A percentile compares a stretch with the other conserved stretches of the same genome.
Evolutionary conservation across 2,113 vertebrate species (phyloP).

Genomic region (Pelobates fuscus): DNA sequence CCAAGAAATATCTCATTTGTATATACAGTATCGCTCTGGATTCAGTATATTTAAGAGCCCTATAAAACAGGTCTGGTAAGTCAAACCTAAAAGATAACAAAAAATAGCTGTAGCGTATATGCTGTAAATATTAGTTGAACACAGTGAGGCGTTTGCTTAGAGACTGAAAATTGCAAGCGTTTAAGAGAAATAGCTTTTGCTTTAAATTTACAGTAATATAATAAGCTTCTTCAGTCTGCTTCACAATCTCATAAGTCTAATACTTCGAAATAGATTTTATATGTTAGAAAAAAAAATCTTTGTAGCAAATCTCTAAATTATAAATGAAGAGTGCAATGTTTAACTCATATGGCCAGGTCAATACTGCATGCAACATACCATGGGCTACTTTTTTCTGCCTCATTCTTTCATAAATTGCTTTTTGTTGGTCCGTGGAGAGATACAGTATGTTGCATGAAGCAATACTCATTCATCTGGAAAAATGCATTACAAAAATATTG

Average conservation of each 20-base stretch:
- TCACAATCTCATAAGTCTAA: constrained; percentile 57
- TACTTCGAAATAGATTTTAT: constrained; percentile 59
- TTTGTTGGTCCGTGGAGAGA: constrained; percentile 38
- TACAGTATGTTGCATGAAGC: constrained; percentile 32
- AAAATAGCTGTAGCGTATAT: constrained; percentile 56
- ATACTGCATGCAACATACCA: constrained; percentile 10
- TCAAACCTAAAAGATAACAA: constrained; percentile 58
- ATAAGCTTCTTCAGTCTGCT: constrained; percentile 43
- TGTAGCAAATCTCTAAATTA: constrained; percentile 55
- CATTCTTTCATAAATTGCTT: constrained; percentile 30
- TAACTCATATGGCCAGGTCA: constrained; percentile 16
- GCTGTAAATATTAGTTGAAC: constrained; percentile 57
- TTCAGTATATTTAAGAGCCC: constrained; percentile 54
- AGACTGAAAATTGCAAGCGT: constrained; percentile 64
- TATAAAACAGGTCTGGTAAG: constrained; percentile 46
- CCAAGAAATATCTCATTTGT: constrained; percentile 56
- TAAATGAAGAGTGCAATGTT: constrained; percentile 45
- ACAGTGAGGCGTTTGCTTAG: constrained; percentile 59
- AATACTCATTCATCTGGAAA: constrained; percentile 30
- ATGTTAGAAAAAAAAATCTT: constrained; percentile 56
- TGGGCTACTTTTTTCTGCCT: constrained; percentile 25
- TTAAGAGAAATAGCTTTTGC: constrained; percentile 65
- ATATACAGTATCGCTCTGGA: constrained; percentile 53
- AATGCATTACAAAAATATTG: constrained; percentile 38
- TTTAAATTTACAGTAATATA: constrained; percentile 64